Evolutionary conservation across 1,140 invertebrate genomes (phyloP).

Genomic region (Drosophila pseudoananassae): DNA sequence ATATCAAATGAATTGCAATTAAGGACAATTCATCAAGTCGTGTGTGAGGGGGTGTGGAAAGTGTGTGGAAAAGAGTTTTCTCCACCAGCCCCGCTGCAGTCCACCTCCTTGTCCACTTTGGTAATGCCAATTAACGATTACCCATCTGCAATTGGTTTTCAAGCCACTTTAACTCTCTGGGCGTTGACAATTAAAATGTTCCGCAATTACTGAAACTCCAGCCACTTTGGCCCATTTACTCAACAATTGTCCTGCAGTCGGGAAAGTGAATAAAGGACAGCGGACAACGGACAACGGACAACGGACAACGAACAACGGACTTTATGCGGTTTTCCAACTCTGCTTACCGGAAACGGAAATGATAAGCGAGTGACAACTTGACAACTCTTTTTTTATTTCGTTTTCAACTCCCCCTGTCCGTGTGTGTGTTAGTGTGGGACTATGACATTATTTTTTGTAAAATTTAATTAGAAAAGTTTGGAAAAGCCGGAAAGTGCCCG

Average conservation of each 20-base stretch:
- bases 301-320: slow-evolving; percentile 24
- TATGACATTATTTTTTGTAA: slow-evolving; percentile 33
- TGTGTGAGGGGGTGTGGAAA: slow-evolving; percentile 16
- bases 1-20: slow-evolving; percentile 77
- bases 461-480: slow-evolving; percentile 74
- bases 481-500: slow-evolving; percentile 19
- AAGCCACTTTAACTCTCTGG: slow-evolving; percentile 48
- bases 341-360: slow-evolving; percentile 70
- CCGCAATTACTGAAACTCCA: slow-evolving; percentile 9
- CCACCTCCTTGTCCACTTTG: slow-evolving; percentile 5
- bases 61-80: slow-evolving; percentile 41
- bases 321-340: slow-evolving; percentile 45
- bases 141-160: slow-evolving; percentile 41
- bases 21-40: slow-evolving; percentile 65
- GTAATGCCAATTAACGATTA: slow-evolving; percentile 66
- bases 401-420: not conserved
- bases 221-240: slow-evolving; percentile 22
- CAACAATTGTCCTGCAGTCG: slow-evolving; percentile 6
- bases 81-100: not conserved
- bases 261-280: not conserved
- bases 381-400: slow-evolving; percentile 48
- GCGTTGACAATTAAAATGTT: slow-evolving; percentile 73
- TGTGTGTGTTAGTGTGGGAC: not conserved
- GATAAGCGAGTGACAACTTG: slow-evolving; percentile 75
- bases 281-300: not conserved